Evolutionary conservation across 2,888 invertebrate species (phyloP), one percentile per base, ranked within the genome.

Genomic region (Ennomos fuscantarius): DNA sequence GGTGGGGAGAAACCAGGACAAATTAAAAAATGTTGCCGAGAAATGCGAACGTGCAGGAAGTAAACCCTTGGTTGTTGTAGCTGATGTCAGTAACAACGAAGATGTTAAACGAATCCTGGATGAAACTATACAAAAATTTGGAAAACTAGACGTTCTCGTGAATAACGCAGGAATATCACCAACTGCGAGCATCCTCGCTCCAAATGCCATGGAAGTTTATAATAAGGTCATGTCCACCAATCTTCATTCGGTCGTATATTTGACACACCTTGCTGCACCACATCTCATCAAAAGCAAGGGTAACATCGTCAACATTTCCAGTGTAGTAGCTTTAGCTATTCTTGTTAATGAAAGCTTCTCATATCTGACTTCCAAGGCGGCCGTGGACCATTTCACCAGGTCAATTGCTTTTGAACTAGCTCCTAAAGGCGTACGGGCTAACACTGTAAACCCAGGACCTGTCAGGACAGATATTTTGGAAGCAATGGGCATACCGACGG

Each of bases 221-320:
- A 62, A 66, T 12, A 8, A 42, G 41, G 34, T 49, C 10, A 68
- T 68, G 50, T 37, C 51, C 0, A 69, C 62, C 8, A 69, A 69
- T 34, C 46, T 69, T 1, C 59, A 63, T 1, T 48, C 65, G 0
- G 58, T 46, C 1, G 69, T 66, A 8, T 37, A 55, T 2, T 15
- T 69, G 8, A 66, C 69, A 6, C 44, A 68, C 15, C 70, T 1
- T 55, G 70, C n/a, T n/a, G n/a, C n/a, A n/a, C n/a, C n/a, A n/a
- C n/a, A n/a, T n/a, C n/a, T n/a, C n/a, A n/a, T n/a, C 8, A 55
- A 65, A 40, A 68, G 72, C 1, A 70, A 69, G 56, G 76, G 97
- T 10, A 96, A 94, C 62, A 95, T 97, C 66, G 96, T 98, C 0
- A 98, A 98, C 81, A 95, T 70, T 8, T 70, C 68, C 32, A 68